phyloP scores from a whole-genome alignment of 2,888 invertebrate species.

The Phragmatobia fuliginosa region DNA sequence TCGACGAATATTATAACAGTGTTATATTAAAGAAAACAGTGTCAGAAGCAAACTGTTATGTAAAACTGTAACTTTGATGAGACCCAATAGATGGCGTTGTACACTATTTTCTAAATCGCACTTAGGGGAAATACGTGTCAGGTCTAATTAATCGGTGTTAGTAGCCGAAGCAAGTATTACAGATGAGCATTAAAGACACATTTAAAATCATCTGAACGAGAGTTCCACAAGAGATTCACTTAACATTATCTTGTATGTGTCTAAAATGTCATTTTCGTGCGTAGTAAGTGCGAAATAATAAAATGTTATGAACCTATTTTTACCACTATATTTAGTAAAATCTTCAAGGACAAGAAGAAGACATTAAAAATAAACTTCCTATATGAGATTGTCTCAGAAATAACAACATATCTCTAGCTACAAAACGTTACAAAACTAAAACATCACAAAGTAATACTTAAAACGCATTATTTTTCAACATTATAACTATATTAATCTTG shows the following conservation, averaged over 20 bases:
- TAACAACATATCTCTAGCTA: background rate
- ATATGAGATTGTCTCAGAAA: too few relatives aligned
- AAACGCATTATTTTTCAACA: background rate
- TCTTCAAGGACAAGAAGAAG: too few relatives aligned
- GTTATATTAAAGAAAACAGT: background rate
- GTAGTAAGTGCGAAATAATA: too few relatives aligned
- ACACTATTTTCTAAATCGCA: background rate
- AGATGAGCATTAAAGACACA: too few relatives aligned
- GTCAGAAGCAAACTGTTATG: background rate
- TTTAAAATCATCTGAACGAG: background rate
- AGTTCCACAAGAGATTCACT: background rate
- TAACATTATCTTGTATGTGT: background rate
- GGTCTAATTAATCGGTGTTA: too few relatives aligned
- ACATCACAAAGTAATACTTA: background rate
- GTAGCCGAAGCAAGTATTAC: too few relatives aligned
- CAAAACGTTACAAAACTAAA: background rate
- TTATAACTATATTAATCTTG: background rate
- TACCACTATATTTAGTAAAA: too few relatives aligned
- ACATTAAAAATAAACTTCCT: too few relatives aligned
- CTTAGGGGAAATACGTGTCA: too few relatives aligned
- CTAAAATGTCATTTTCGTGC: too few relatives aligned
- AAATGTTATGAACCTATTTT: too few relatives aligned
- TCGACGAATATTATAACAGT: background rate
- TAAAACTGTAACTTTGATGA: background rate
- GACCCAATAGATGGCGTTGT: background rate